phyloP scores from a whole-genome alignment of 2,888 invertebrate species.

The Callyntrura guangdongensis region DNA sequence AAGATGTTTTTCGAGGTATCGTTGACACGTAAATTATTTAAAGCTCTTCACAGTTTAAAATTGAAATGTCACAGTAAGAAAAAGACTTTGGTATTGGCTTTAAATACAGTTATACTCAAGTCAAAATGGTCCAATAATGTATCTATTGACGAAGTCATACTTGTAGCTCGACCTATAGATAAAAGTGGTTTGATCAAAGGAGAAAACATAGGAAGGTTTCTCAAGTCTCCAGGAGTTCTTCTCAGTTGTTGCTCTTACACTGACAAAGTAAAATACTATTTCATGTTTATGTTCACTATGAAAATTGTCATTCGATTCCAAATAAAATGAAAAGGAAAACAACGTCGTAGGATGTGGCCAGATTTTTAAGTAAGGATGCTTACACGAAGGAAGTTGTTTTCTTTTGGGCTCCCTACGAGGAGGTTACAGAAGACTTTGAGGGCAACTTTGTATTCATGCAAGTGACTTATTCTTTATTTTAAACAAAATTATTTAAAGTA shows the following conservation, averaged over 20 bases:
- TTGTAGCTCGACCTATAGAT: slow-evolving; percentile 53
- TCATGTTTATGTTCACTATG: neutral
- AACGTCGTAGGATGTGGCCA: slow-evolving; percentile 62
- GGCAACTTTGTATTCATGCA: slow-evolving; percentile 64
- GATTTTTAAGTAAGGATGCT: neutral
- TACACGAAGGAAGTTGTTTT: slow-evolving; percentile 29
- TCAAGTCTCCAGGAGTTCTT: slow-evolving; percentile 14
- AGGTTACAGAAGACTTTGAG: slow-evolving; percentile 44
- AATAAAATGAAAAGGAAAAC: neutral
- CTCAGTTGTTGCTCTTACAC: slow-evolving; percentile 59
- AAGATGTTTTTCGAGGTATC: slow-evolving; percentile 43
- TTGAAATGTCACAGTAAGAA: too few species aligned
- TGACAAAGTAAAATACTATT: slow-evolving; percentile 58
- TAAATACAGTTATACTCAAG: slow-evolving; percentile 40
- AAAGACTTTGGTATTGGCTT: neutral
- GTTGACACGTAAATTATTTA: neutral
- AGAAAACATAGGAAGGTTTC: slow-evolving; percentile 61
- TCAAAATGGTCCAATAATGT: too few species aligned
- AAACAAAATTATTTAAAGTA: too few species aligned
- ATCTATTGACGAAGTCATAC: slow-evolving; percentile 24
- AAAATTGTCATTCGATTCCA: too few species aligned
- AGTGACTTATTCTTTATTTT: too few species aligned
- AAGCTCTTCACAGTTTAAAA: neutral
- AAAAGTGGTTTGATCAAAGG: neutral
- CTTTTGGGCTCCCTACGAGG: slow-evolving; percentile 65